These are phyloP conservation scores for Euglossa dilemma DNA, from an alignment of 1,140 invertebrate genomes.

Conservation along the genomic window DNA sequence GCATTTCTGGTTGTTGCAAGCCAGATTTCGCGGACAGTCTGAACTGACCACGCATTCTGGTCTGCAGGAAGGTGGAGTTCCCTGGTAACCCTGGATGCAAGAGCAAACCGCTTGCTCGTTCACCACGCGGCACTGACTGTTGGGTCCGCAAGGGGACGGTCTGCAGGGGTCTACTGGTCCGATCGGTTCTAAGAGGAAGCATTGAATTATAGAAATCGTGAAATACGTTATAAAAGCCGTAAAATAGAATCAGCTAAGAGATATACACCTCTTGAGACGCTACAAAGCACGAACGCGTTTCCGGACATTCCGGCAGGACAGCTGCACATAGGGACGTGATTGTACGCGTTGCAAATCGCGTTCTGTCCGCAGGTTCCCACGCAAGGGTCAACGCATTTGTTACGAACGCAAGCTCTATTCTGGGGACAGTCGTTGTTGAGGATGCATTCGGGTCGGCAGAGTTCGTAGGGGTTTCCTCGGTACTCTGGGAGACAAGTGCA, in stretches of 20 bases:
- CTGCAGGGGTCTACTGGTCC: slow-evolving; percentile 73
- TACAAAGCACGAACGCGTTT: slow-evolving; percentile 88
- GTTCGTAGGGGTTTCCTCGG: slow-evolving; percentile 83
- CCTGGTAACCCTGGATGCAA: slow-evolving; percentile 86
- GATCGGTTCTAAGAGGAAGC: slow-evolving; percentile 51
- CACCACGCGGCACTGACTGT: slow-evolving; percentile 80
- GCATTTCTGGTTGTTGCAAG: slow-evolving; percentile 87
- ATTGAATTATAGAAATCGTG: not conserved
- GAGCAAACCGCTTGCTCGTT: slow-evolving; percentile 83
- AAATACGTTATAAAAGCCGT: not conserved
- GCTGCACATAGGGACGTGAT: slow-evolving; percentile 88
- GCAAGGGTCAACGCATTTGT: slow-evolving; percentile 92
- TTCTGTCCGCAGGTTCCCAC: slow-evolving; percentile 87
- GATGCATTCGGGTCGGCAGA: slow-evolving; percentile 89
- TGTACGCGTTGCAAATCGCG: slow-evolving; percentile 87
- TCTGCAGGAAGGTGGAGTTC: slow-evolving; percentile 87
- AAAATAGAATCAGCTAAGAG: not conserved
- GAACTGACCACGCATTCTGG: slow-evolving; percentile 88
- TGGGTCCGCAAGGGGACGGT: slow-evolving; percentile 81
- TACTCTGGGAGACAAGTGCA: slow-evolving; percentile 89
- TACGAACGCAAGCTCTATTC: slow-evolving; percentile 90
- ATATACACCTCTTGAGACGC: slow-evolving; percentile 76
- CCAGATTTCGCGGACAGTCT: slow-evolving; percentile 85
- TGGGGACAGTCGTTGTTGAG: slow-evolving; percentile 92
- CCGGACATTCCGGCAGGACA: slow-evolving; percentile 87